Percentiles rank a stretch among this genome's conserved stretches.
Evolutionary conservation across 2,888 invertebrate species (phyloP).

Genomic region (Eupithecia centaureata): DNA sequence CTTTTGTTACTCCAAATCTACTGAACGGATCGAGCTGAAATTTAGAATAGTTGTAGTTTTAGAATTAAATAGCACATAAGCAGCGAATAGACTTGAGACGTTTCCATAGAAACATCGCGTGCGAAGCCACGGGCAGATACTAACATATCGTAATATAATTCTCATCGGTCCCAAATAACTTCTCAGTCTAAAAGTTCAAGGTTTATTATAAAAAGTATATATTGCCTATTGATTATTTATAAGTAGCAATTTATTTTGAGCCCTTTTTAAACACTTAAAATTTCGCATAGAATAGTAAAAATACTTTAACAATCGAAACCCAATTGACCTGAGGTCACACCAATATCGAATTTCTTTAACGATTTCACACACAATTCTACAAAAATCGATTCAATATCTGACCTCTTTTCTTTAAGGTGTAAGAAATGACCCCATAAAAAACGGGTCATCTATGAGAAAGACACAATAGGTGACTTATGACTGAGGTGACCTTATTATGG

Average conservation of each 20-base stretch:
- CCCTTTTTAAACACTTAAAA: not conserved
- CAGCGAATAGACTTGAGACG: no score
- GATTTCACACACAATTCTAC: constrained; percentile 59
- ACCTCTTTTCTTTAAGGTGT: constrained; percentile 61
- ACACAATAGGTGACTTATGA: constrained; percentile 60
- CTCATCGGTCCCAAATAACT: no score
- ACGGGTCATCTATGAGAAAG: constrained; percentile 35
- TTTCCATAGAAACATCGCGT: no score
- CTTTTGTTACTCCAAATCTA: no score
- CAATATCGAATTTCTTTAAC: constrained; percentile 67
- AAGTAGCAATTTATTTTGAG: not conserved
- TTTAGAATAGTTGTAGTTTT: no score
- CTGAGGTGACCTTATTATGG: constrained; percentile 52
- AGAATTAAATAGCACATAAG: no score
- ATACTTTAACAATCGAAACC: constrained; percentile 18
- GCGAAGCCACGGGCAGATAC: no score
- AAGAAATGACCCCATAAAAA: constrained; percentile 56
- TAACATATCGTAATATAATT: no score
- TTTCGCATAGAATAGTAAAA: not conserved
- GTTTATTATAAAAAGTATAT: no score
- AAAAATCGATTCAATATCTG: constrained; percentile 62
- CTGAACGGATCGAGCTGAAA: no score
- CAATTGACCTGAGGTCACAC: constrained; percentile 76
- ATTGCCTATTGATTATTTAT: no score
- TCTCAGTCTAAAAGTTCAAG: no score